phyloP scores from a whole-genome alignment of 2,797 vertebrate species.

The Nyctalus aviator region DNA sequence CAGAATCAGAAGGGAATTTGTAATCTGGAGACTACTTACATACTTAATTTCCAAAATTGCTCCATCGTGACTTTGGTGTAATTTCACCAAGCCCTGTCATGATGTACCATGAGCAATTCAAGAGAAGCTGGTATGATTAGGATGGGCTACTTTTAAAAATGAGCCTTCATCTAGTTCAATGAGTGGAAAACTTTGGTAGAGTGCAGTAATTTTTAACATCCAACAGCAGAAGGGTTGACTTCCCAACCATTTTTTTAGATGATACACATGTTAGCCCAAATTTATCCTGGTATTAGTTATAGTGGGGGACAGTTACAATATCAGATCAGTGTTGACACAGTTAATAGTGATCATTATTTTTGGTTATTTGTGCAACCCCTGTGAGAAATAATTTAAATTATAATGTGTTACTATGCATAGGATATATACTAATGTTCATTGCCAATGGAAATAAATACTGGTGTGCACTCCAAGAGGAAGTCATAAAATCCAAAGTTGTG shows the following conservation, averaged over 20 bases:
- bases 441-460: not conserved
- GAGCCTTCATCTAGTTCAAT: not conserved
- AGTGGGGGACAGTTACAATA: not conserved
- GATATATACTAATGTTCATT: not conserved
- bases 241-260: not conserved
- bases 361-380: not conserved
- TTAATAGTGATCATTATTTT: not conserved
- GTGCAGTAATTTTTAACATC: not conserved
- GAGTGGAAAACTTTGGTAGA: not conserved
- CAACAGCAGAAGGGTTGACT: not conserved
- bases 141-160: not conserved
- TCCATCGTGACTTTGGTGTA: not conserved
- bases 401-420: not conserved
- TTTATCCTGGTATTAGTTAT: not conserved
- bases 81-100: not conserved
- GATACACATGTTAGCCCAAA: not conserved
- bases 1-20: not conserved
- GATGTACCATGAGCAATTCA: not conserved
- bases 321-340: not conserved
- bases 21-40: not conserved
- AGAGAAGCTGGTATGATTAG: not conserved
- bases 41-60: not conserved
- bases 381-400: not conserved
- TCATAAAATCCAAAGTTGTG: not conserved
- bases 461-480: not conserved